Percentiles rank a stretch among this genome's conserved stretches.
phyloP scores from a whole-genome alignment of 2,888 invertebrate genomes.

The Neocrepidodera transversa region DNA sequence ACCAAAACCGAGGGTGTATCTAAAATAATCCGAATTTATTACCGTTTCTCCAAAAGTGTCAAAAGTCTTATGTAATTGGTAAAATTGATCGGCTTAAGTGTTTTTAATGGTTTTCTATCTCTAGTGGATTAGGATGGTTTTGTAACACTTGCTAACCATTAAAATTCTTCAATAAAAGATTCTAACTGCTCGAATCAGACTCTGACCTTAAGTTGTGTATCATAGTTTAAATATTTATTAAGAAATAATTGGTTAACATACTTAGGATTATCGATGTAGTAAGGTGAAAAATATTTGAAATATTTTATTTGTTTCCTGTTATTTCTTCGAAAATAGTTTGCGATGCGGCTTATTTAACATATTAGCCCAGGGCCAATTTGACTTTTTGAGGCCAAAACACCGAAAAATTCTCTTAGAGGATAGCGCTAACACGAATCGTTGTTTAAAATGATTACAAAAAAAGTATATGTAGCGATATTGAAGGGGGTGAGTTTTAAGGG shows the following conservation, averaged over 20 bases:
- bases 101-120: background rate
- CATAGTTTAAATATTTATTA: conserved; percentile 5
- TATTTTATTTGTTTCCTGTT: background rate
- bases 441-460: no score
- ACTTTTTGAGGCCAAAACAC: no score
- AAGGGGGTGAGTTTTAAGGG: no score
- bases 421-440: no score
- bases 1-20: background rate
- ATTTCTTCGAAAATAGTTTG: background rate
- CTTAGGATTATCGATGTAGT: background rate
- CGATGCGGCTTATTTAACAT: background rate
- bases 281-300: background rate
- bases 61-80: background rate
- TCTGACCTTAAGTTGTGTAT: conserved; percentile 4
- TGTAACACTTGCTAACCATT: conserved; percentile 6
- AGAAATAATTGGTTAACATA: background rate
- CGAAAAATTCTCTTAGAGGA: no score
- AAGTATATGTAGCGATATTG: no score
- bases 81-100: background rate
- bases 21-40: background rate
- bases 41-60: background rate
- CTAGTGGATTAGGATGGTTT: background rate
- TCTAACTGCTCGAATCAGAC: background rate
- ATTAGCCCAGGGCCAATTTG: no score
- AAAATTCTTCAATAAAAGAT: conserved; percentile 5